Conservation (phyloP, 2,113 vertebrate species). For the Nyctereutes procyonoides region DNA sequence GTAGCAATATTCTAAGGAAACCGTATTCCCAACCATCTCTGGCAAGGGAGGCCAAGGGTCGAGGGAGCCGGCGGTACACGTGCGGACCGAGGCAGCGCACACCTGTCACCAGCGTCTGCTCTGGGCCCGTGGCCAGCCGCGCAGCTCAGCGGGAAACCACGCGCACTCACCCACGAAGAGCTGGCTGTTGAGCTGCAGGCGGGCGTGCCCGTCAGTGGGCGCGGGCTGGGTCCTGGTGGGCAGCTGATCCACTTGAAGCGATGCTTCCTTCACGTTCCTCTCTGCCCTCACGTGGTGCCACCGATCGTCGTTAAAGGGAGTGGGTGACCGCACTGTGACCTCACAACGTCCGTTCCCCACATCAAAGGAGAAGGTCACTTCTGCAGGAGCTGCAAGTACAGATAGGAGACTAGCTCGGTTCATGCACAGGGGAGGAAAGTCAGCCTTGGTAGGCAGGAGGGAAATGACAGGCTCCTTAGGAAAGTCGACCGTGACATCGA, state of each 20-base stretch:
- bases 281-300: conserved; percentile 96
- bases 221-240: conserved; percentile 86
- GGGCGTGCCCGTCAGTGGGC: conserved; percentile 91
- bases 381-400: conserved; percentile 89
- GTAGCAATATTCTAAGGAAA: background rate
- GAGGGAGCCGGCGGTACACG: background rate
- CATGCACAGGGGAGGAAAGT: background rate
- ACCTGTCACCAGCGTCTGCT: background rate
- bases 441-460: background rate
- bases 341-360: conserved; percentile 95
- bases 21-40: background rate
- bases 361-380: conserved; percentile 95
- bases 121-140: background rate
- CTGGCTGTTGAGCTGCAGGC: conserved; percentile 95
- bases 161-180: conserved; percentile 93
- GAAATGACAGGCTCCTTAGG: background rate
- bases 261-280: conserved; percentile 93
- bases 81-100: accelerated
- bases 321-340: conserved; percentile 86
- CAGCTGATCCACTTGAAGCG: conserved; percentile 91
- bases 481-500: accelerated
- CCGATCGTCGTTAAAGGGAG: conserved; percentile 91
- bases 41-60: background rate
- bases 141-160: accelerated
- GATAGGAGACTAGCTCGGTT: background rate